These are phyloP conservation scores for Solenopsis invicta DNA, from an alignment of 1,140 invertebrate genomes.

Conservation along the genomic window DNA sequence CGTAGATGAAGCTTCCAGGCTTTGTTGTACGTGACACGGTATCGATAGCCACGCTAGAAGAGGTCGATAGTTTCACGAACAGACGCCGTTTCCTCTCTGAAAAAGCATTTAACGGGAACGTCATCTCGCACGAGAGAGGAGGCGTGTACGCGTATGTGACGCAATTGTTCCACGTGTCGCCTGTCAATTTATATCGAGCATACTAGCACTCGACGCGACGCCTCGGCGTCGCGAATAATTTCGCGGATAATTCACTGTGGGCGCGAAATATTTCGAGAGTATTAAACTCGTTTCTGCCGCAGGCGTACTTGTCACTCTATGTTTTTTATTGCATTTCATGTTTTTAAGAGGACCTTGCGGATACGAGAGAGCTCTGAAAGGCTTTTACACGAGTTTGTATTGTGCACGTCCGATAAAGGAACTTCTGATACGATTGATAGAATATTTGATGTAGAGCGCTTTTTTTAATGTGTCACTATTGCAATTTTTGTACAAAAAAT, in stretches of 20 bases:
- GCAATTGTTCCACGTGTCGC: conserved; percentile 52
- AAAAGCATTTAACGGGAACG: conserved; percentile 57
- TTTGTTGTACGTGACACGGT: conserved; percentile 43
- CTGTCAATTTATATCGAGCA: conserved; percentile 48
- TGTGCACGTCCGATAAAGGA: neutral
- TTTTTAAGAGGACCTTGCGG: conserved; percentile 29
- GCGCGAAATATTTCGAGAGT: conserved; percentile 45
- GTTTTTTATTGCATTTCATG: conserved; percentile 16
- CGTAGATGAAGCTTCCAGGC: conserved; percentile 45
- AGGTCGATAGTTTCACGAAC: conserved; percentile 65
- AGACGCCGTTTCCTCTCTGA: conserved; percentile 48
- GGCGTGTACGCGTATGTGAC: conserved; percentile 40
- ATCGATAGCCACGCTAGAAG: conserved; percentile 50
- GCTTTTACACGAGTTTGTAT: conserved; percentile 18
- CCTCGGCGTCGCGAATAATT: conserved; percentile 50
- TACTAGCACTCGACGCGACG: conserved; percentile 22
- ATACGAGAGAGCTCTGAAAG: conserved; percentile 13
- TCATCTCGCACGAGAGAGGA: conserved; percentile 42
- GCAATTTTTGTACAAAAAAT: neutral
- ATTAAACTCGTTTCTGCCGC: conserved; percentile 40
- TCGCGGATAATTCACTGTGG: conserved; percentile 30
- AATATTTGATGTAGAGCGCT: neutral
- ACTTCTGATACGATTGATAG: conserved; percentile 13
- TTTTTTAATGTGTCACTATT: neutral
- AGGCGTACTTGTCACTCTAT: conserved; percentile 4